Percentiles rank a stretch among this genome's conserved stretches.
phyloP scores from a whole-genome alignment of 2,888 invertebrate species.

The Zhuqinia jingwanae region DNA sequence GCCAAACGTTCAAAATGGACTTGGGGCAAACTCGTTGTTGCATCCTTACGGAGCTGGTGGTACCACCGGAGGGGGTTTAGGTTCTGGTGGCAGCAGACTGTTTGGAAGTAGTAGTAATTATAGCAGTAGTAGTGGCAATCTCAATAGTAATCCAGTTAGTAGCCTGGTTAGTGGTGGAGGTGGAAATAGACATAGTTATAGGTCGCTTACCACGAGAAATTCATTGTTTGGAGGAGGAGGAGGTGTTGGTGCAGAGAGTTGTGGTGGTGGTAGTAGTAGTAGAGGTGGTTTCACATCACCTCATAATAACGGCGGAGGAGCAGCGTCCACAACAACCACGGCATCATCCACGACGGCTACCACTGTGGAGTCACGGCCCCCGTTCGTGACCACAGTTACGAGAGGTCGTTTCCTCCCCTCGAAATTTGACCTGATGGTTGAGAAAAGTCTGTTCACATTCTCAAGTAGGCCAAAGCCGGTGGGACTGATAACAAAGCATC shows the following conservation, averaged over 20 bases:
- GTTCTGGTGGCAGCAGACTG: slow-evolving; percentile 10
- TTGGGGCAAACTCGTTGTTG: slow-evolving; percentile 54
- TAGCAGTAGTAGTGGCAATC: background rate
- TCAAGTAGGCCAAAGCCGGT: slow-evolving; percentile 78
- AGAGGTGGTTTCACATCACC: slow-evolving; percentile 22
- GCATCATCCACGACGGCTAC: slow-evolving; percentile 52
- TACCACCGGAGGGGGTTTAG: background rate
- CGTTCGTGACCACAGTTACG: slow-evolving; percentile 78
- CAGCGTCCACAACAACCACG: slow-evolving; percentile 18
- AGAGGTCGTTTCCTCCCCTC: slow-evolving; percentile 78
- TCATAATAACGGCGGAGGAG: background rate
- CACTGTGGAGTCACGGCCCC: slow-evolving; percentile 73
- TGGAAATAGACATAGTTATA: slow-evolving; percentile 23
- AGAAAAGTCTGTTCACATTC: slow-evolving; percentile 77
- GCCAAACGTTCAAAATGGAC: slow-evolving; percentile 76
- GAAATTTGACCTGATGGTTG: slow-evolving; percentile 79
- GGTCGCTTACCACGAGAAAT: slow-evolving; percentile 52
- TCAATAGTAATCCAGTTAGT: background rate
- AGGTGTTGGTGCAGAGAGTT: background rate
- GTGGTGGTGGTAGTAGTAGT: slow-evolving; percentile 15
- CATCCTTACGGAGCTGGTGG: background rate
- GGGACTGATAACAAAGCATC: slow-evolving; percentile 74
- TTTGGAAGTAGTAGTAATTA: background rate
- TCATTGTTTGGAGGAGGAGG: slow-evolving; percentile 50
- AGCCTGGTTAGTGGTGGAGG: background rate